These are phyloP conservation scores for Microctonus aethiopoides DNA, from an alignment of 2,888 invertebrate species.

Conservation along the genomic window DNA sequence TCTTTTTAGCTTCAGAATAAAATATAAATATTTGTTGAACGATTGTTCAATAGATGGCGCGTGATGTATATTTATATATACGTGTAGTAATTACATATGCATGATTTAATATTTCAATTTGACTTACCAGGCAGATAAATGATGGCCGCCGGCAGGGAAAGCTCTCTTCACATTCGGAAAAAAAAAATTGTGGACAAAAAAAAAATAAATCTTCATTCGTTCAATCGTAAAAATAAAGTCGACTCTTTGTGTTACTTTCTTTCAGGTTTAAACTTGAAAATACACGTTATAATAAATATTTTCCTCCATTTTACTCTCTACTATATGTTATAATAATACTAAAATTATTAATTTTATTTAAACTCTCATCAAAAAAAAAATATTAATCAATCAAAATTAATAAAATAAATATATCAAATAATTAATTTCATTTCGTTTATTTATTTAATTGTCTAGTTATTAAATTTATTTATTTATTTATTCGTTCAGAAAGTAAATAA, in stretches of 20 bases:
- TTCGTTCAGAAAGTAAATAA: no score
- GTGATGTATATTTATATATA: neutral
- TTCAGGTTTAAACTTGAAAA: neutral
- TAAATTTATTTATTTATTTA: no score
- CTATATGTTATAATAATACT: no score
- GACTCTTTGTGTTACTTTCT: neutral
- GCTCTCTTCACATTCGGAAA: neutral
- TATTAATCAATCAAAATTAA: no score
- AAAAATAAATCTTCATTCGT: neutral
- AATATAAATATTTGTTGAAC: neutral
- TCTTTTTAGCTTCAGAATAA: neutral
- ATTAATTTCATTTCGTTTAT: no score
- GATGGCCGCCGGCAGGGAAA: constrained; percentile 6
- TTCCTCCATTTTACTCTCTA: no score
- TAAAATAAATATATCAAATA: no score
- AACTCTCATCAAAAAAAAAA: no score
- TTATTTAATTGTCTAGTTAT: no score
- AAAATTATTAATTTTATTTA: no score
- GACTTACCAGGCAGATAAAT: neutral
- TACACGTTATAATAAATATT: no score
- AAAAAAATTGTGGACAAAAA: neutral
- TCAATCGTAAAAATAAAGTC: neutral
- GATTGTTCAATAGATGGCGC: neutral
- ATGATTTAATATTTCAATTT: neutral
- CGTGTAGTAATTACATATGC: neutral